Percentiles rank a stretch among this genome's conserved stretches.
Conservation (phyloP, 2,797 vertebrate genomes). For the Hydrophis major region DNA sequence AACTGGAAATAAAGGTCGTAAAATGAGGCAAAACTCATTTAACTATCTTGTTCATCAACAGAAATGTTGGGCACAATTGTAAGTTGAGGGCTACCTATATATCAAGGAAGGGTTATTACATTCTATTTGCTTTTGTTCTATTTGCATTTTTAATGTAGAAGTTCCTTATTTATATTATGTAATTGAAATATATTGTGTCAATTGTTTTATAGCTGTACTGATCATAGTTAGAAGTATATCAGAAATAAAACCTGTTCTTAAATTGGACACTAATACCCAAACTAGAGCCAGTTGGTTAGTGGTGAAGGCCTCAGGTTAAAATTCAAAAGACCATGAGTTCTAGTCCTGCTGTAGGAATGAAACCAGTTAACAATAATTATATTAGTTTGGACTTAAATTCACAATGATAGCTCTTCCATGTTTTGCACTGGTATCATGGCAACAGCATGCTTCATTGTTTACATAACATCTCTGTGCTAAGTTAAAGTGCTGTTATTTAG, state of each 20-base stretch:
- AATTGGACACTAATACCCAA: neutral
- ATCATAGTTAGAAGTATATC: neutral
- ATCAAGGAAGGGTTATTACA: neutral
- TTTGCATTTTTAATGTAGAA: neutral
- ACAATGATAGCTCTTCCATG: neutral
- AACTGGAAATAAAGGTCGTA: neutral
- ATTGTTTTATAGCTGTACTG: neutral
- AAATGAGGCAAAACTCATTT: neutral
- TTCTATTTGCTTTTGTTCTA: neutral
- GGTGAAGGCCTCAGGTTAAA: neutral
- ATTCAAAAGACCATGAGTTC: neutral
- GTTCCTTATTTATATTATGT: neutral
- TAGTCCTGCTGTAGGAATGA: neutral
- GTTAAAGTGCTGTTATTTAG: neutral
- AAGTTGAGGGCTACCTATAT: neutral
- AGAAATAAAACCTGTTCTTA: neutral
- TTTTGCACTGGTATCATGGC: neutral
- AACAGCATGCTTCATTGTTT: neutral
- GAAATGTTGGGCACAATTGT: neutral
- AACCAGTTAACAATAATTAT: neutral
- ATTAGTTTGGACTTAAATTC: neutral
- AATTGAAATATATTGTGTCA: neutral
- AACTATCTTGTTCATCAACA: neutral
- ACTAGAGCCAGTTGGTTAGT: neutral
- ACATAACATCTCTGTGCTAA: neutral